Evolutionary conservation across 2,888 invertebrate species (phyloP).

Genomic region (Rutpela maculata): DNA sequence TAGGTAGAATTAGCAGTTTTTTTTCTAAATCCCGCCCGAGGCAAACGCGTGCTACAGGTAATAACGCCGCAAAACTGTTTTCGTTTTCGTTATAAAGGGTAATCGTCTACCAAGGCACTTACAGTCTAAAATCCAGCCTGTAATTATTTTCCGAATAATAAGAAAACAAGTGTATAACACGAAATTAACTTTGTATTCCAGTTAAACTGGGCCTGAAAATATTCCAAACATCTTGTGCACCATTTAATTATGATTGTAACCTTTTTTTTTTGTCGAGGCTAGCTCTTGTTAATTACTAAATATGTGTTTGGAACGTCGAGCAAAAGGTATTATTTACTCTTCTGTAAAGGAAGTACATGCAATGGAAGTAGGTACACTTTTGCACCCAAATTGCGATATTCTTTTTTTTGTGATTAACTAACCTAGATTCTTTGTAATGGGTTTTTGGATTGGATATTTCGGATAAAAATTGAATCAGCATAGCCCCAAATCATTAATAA

Average conservation of each 20-base stretch:
- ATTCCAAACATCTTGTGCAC: conserved; percentile 32
- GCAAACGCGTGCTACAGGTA: conserved; percentile 47
- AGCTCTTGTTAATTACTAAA: conserved; percentile 24
- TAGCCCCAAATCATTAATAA: no score
- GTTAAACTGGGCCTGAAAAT: conserved; percentile 23
- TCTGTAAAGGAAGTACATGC: neutral
- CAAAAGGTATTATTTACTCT: neutral
- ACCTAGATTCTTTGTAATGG: no score
- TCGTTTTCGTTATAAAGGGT: conserved; percentile 45
- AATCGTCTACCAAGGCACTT: conserved; percentile 40
- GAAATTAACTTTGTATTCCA: conserved; percentile 39
- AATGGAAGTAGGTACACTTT: neutral
- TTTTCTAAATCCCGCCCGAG: conserved; percentile 21
- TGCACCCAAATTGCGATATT: no score
- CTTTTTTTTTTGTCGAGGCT: conserved; percentile 2
- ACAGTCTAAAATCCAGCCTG: conserved; percentile 35
- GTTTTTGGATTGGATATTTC: no score
- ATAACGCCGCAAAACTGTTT: conserved; percentile 41
- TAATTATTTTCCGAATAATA: conserved; percentile 43
- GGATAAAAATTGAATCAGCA: no score
- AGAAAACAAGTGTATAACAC: conserved; percentile 36
- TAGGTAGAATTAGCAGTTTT: neutral
- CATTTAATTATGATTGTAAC: conserved; percentile 20
- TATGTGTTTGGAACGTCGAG: conserved; percentile 5
- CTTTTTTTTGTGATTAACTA: no score